A percentile compares a stretch with the other conserved stretches of the same genome.
Conservation (phyloP, 1,140 invertebrate species). For the Drosophila teissieri region DNA sequence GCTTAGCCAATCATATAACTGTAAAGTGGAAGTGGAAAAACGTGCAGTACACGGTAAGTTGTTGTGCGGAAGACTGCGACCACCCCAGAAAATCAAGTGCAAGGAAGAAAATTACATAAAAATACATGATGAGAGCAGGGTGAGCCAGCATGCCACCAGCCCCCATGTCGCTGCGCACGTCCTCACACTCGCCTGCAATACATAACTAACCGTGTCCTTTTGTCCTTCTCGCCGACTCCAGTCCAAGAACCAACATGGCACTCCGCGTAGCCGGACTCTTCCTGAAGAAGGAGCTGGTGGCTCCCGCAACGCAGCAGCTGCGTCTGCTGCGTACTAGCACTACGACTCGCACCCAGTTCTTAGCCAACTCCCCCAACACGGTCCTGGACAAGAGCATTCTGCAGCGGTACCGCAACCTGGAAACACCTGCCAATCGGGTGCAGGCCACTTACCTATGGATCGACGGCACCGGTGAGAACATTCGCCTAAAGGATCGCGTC, state of each 20-base stretch:
- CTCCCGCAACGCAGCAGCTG: conserved; percentile 54
- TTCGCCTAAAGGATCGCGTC: conserved; percentile 94
- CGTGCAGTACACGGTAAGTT: conserved; percentile 49
- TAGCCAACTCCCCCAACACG: conserved; percentile 89
- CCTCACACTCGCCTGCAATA: background rate
- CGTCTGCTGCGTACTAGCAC: conserved; percentile 51
- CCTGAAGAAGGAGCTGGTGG: conserved; percentile 70
- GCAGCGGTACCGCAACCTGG: conserved; percentile 89
- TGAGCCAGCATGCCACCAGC: too few species aligned
- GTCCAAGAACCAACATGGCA: conserved; percentile 66
- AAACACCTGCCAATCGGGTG: conserved; percentile 89
- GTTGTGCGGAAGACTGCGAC: background rate
- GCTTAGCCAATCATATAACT: conserved; percentile 22
- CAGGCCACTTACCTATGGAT: conserved; percentile 97
- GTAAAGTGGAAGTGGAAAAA: conserved; percentile 36
- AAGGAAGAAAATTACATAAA: conserved; percentile 53
- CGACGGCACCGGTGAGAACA: conserved; percentile 94
- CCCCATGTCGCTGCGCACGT: conserved; percentile 25
- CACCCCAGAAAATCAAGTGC: background rate
- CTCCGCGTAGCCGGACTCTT: conserved; percentile 82
- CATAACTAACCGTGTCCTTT: conserved; percentile 61
- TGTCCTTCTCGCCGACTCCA: conserved; percentile 24
- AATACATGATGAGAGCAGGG: conserved; percentile 6
- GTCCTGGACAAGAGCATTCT: conserved; percentile 90
- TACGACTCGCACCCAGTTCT: conserved; percentile 51